phyloP scores from a whole-genome alignment of 2,113 vertebrate genomes.

The Balaeniceps rex region DNA sequence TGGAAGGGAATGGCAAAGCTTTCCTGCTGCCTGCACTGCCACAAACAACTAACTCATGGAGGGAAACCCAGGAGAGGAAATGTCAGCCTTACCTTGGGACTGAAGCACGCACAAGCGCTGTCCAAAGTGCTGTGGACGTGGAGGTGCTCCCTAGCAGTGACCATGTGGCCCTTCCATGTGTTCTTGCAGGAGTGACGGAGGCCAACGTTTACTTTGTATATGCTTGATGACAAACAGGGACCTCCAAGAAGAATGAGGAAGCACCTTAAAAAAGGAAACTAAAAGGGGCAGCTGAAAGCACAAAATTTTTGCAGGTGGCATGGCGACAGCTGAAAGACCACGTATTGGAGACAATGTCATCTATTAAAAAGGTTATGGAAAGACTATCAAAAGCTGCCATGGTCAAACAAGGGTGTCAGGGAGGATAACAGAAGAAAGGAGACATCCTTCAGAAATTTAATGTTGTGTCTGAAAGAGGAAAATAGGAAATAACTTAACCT shows the following conservation, averaged over 20 bases:
- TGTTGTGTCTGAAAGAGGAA: not conserved
- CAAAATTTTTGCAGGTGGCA: not conserved
- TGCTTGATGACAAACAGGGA: not conserved
- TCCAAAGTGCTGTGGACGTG: accelerated
- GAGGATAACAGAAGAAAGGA: not conserved
- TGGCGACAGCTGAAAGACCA: not conserved
- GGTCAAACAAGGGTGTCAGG: not conserved
- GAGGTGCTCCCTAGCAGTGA: not conserved
- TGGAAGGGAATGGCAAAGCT: accelerated
- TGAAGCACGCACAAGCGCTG: not conserved
- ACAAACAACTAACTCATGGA: not conserved
- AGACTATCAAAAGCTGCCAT: not conserved
- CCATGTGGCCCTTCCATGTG: not conserved
- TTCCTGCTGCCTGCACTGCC: not conserved
- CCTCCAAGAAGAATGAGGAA: not conserved
- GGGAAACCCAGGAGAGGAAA: not conserved
- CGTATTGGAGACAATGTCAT: not conserved
- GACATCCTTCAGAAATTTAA: not conserved
- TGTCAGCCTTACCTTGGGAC: no score
- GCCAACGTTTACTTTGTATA: accelerated
- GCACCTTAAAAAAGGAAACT: not conserved
- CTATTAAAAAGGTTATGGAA: not conserved
- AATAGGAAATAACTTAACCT: not conserved
- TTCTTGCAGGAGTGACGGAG: not conserved
- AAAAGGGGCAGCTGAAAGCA: not conserved